A percentile compares a stretch with the other conserved stretches of the same genome.
These are phyloP conservation scores for Serilophus lunatus DNA, from an alignment of 2,113 vertebrate species.

Conservation along the genomic window DNA sequence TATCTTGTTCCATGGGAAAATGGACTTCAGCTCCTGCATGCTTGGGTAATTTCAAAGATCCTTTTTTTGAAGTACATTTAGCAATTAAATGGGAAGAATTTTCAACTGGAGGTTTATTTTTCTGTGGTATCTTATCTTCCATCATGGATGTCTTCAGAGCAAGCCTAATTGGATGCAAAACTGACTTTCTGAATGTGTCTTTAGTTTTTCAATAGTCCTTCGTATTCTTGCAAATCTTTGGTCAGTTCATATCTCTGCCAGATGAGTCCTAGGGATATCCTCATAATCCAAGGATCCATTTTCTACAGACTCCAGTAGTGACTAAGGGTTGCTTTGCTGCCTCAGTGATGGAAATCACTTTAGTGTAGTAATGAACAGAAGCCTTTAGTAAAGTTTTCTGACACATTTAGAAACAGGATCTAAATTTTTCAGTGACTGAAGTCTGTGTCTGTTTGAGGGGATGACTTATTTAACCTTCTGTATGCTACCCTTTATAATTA, in stretches of 20 bases:
- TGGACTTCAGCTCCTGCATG: conserved; percentile 33
- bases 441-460: neutral
- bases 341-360: neutral
- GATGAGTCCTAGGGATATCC: neutral
- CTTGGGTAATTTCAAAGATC: neutral
- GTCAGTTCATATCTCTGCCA: neutral
- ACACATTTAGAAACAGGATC: neutral
- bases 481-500: neutral
- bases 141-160: neutral
- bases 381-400: neutral
- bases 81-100: neutral
- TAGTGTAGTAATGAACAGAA: neutral
- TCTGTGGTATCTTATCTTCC: neutral
- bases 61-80: neutral
- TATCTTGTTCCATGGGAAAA: conserved; percentile 24
- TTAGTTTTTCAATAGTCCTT: neutral
- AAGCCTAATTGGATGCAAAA: neutral
- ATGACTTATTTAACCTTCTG: neutral
- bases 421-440: neutral
- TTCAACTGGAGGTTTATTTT: neutral
- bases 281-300: neutral
- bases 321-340: neutral
- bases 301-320: neutral
- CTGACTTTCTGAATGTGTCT: neutral
- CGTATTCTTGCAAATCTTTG: neutral